Base-by-base conservation (phyloP, 2,888 invertebrate genomes). In the Phytoseiulus persimilis region DNA sequence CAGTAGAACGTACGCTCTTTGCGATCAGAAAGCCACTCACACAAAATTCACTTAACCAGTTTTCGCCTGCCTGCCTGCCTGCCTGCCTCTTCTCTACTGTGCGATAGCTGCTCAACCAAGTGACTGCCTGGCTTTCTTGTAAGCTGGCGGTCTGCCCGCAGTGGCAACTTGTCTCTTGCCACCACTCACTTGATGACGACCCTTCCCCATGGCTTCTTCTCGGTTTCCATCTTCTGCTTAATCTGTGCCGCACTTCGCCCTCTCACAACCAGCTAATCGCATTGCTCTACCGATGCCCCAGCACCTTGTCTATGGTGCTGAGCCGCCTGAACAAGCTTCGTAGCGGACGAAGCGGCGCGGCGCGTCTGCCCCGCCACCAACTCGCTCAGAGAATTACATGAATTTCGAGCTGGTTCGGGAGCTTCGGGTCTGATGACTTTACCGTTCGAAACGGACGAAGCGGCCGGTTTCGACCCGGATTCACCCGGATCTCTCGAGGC, bases 111-210 rank as follows among this genome's bases (percentile, higher is more conserved):
- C 65, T 65, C 65, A 65, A 65, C 65, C 28, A 28, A 65, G 18
- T 65, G 65, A 65, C 65, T 65, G 65, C 11, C 65, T 65, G 65
- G 65, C 65, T 65, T 18, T 14, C 28, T 65, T 14, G 65, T 28
- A 14, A 28, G 65, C 65, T 65, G 65, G 65, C 65, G 5, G 65
- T 14, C 65, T 65, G 65, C 65, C 65, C 65, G 65, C 65, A 65
- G 65, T 65, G 65, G 65, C 65, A 65, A 65, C 65, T 65, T 65
- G 65, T 65, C 65, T 65, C 65, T 65, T 65, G 65, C 65, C 65
- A 65, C 65, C 65, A 18, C 65, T 65, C 65, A 65, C 65, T 65
- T 65, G 65, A 65, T 65, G 65, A 65, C 28, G 65, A 65, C 65
- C 65, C 65, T 65, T 65, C 65, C 65, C 65, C 65, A 65, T 28